Percentiles rank a stretch among this genome's conserved stretches.
Evolutionary conservation across 2,113 vertebrate genomes (phyloP).

Genomic region (Tringa solitaria): DNA sequence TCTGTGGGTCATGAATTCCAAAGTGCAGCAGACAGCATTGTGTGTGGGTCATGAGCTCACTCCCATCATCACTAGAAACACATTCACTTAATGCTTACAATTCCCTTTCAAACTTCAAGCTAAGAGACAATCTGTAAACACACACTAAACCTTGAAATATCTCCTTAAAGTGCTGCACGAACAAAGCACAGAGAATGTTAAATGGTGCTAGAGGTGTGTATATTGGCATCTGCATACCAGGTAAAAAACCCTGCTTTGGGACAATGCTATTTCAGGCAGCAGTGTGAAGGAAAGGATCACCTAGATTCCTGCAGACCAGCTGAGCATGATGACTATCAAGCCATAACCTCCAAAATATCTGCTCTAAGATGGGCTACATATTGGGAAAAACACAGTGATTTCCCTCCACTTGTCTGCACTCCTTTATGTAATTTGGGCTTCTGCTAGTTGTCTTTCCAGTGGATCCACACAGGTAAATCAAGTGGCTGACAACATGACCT

Average conservation of each 20-base stretch:
- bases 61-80: not conserved
- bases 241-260: too few relatives aligned
- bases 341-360: not conserved
- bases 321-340: not conserved
- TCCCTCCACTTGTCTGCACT: not conserved
- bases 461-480: not conserved
- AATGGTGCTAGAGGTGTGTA: not conserved
- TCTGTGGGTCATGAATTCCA: not conserved
- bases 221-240: too few relatives aligned
- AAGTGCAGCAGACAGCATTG: not conserved
- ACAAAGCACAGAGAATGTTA: not conserved
- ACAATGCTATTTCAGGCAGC: not conserved
- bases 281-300: not conserved
- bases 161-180: not conserved
- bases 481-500: not conserved
- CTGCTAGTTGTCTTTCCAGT: not conserved
- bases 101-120: not conserved
- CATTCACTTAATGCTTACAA: not conserved
- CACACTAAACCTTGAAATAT: not conserved
- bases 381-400: not conserved
- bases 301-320: not conserved
- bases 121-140: not conserved
- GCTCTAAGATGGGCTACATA: not conserved
- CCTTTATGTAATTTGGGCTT: not conserved
- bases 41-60: accelerated